A percentile compares a stretch with the other conserved stretches of the same genome.
These are phyloP conservation scores for Oryzias dopingdopingensis DNA, from an alignment of 2,797 vertebrate genomes.

Conservation along the genomic window DNA sequence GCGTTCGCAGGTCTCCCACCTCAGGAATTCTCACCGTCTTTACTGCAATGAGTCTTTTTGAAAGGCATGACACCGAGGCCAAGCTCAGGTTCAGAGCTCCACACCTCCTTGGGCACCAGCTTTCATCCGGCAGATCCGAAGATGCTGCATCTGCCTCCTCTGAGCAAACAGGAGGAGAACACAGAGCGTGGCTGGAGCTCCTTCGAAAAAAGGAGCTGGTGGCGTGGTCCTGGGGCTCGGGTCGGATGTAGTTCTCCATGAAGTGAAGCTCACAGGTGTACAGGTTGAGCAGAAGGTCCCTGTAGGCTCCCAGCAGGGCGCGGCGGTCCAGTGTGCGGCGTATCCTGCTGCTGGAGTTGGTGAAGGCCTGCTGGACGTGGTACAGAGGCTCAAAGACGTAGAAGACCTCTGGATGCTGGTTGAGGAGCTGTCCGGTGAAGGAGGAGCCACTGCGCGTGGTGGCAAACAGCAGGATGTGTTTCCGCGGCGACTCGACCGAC, in stretches of 20 bases:
- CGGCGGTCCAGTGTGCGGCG: slow-evolving; percentile 69
- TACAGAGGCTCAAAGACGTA: slow-evolving; percentile 84
- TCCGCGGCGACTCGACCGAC: slow-evolving; percentile 54
- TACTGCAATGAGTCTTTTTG: slow-evolving; percentile 71
- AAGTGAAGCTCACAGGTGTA: slow-evolving; percentile 81
- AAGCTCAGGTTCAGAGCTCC: slow-evolving; percentile 76
- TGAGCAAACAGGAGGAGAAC: slow-evolving; percentile 77
- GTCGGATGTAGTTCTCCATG: slow-evolving; percentile 79
- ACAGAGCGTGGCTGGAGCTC: slow-evolving; percentile 79
- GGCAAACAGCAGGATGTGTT: slow-evolving; percentile 82
- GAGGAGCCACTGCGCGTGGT: slow-evolving; percentile 83
- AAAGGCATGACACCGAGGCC: slow-evolving; percentile 70
- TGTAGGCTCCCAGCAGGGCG: slow-evolving; percentile 76
- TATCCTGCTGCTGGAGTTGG: slow-evolving; percentile 71
- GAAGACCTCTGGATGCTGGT: slow-evolving; percentile 82
- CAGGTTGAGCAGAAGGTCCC: slow-evolving; percentile 80
- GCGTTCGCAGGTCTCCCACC: slow-evolving; percentile 71
- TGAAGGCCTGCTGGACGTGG: slow-evolving; percentile 80
- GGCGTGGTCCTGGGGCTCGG: slow-evolving; percentile 75
- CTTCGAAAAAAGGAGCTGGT: slow-evolving; percentile 74
- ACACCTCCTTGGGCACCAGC: slow-evolving; percentile 78
- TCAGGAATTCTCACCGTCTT: slow-evolving; percentile 79
- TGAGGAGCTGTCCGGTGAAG: slow-evolving; percentile 84
- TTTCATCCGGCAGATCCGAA: slow-evolving; percentile 62
- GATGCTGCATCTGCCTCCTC: slow-evolving; percentile 26